Percentiles rank a stretch among this genome's conserved stretches.
phyloP scores from a whole-genome alignment of 2,888 invertebrate genomes.

The Hydropsyche betteni region DNA sequence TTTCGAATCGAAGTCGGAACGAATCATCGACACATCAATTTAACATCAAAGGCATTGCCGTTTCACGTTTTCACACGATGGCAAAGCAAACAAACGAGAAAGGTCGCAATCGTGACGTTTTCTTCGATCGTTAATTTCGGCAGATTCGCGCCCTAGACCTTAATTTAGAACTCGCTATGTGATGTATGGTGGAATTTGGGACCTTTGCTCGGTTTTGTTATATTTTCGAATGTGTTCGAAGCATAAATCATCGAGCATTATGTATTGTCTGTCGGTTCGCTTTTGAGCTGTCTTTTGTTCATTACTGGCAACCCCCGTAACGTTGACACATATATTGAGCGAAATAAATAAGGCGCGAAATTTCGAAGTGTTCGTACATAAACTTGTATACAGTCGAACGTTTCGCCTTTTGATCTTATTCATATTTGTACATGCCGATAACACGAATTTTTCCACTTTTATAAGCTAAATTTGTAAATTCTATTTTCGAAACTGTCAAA shows the following conservation, averaged over 20 bases:
- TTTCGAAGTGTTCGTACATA: background rate
- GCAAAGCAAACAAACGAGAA: slow-evolving; percentile 7
- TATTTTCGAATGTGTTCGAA: background rate
- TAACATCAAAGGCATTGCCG: slow-evolving; percentile 9
- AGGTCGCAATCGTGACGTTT: background rate
- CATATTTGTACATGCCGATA: too few species aligned
- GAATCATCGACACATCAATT: slow-evolving; percentile 19
- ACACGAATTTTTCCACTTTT: too few species aligned
- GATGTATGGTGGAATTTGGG: background rate
- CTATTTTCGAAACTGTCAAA: too few species aligned
- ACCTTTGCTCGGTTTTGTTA: background rate
- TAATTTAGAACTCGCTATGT: too few species aligned
- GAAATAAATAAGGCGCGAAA: slow-evolving; percentile 12
- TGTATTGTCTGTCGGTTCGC: slow-evolving; percentile 21
- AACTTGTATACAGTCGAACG: too few species aligned
- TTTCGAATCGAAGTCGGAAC: slow-evolving; percentile 2
- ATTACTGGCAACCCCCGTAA: slow-evolving; percentile 20
- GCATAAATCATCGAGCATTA: slow-evolving; percentile 28
- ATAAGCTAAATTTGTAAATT: too few species aligned
- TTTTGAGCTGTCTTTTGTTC: slow-evolving; percentile 26
- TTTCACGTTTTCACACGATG: background rate
- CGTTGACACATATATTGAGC: slow-evolving; percentile 27
- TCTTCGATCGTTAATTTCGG: slow-evolving; percentile 16
- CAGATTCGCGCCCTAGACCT: slow-evolving; percentile 3
- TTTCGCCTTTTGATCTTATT: too few species aligned